Conservation (phyloP, 1,140 invertebrate genomes). For the Drosophila watanabei region DNA sequence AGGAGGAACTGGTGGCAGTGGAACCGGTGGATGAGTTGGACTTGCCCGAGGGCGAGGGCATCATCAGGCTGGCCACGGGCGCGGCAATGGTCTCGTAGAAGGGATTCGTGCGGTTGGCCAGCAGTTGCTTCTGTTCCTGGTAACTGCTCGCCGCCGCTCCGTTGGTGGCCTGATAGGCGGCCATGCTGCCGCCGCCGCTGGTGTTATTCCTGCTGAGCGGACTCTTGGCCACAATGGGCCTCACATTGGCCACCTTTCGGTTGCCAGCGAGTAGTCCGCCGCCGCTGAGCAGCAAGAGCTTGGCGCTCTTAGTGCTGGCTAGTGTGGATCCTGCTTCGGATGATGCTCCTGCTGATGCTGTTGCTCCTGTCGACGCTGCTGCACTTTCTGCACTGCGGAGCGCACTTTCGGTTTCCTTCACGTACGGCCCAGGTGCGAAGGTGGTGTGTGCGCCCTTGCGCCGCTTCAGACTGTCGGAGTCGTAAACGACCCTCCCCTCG, state of each 20-base stretch:
- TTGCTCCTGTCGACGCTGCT: slow-evolving; percentile 34
- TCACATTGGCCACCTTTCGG: slow-evolving; percentile 83
- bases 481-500: slow-evolving; percentile 95
- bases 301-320: slow-evolving; percentile 58
- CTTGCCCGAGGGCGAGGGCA: slow-evolving; percentile 81
- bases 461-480: slow-evolving; percentile 94
- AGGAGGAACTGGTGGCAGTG: slow-evolving; percentile 78
- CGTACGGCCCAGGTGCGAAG: slow-evolving; percentile 93
- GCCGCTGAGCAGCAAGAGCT: slow-evolving; percentile 69
- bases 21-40: slow-evolving; percentile 82
- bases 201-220: slow-evolving; percentile 55
- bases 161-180: slow-evolving; percentile 48
- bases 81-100: slow-evolving; percentile 71
- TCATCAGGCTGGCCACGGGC: slow-evolving; percentile 53
- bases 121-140: slow-evolving; percentile 74
- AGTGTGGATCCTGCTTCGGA: slow-evolving; percentile 6
- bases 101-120: slow-evolving; percentile 81
- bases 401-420: slow-evolving; percentile 88
- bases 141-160: slow-evolving; percentile 33
- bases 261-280: slow-evolving; percentile 57
- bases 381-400: slow-evolving; percentile 81
- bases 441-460: slow-evolving; percentile 93
- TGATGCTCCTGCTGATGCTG: slow-evolving; percentile 23
- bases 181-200: slow-evolving; percentile 28
- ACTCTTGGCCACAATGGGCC: slow-evolving; percentile 74